Percentiles rank a stretch among this genome's conserved stretches.
Conservation (phyloP, 2,797 vertebrate species). For the Melanotaenia maccullochi region DNA sequence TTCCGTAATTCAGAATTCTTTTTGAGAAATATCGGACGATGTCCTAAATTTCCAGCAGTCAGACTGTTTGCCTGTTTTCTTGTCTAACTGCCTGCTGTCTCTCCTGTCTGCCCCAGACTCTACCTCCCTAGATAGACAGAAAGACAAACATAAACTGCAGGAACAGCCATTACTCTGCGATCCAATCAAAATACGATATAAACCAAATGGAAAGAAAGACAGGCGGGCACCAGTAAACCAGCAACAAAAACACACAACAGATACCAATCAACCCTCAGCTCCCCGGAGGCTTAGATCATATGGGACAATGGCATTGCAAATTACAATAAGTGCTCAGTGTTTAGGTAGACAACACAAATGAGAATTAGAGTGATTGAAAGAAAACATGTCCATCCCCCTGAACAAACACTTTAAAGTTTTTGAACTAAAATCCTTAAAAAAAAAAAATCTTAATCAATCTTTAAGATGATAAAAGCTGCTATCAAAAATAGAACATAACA, state of each 20-base stretch:
- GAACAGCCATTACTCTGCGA: slow-evolving; percentile 19
- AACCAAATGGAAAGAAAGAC: slow-evolving; percentile 14
- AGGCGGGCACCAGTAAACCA: slow-evolving; percentile 15
- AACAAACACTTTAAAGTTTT: slow-evolving; percentile 32
- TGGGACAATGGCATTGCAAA: slow-evolving; percentile 23
- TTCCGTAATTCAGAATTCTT: background rate
- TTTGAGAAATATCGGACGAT: slow-evolving; percentile 20
- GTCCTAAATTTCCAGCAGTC: slow-evolving; percentile 10
- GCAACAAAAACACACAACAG: slow-evolving; percentile 15
- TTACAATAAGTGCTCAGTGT: slow-evolving; percentile 42
- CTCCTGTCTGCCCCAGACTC: slow-evolving; percentile 3
- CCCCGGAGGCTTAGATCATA: slow-evolving; percentile 18
- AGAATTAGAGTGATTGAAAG: slow-evolving; percentile 13
- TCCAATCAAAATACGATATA: slow-evolving; percentile 12
- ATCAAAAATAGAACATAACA: slow-evolving; percentile 18
- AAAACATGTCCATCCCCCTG: background rate
- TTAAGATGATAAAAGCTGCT: slow-evolving; percentile 31
- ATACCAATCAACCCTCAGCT: slow-evolving; percentile 42
- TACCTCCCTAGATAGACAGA: slow-evolving; percentile 16
- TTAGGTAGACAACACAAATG: slow-evolving; percentile 45
- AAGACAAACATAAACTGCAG: slow-evolving; percentile 23
- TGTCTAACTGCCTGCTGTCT: slow-evolving; percentile 20
- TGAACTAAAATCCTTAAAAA: slow-evolving; percentile 30
- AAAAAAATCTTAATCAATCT: slow-evolving; percentile 22
- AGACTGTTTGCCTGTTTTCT: slow-evolving; percentile 27